Base-by-base conservation (phyloP, 2,888 invertebrate species). In the Lissocephala sabroskyi region DNA sequence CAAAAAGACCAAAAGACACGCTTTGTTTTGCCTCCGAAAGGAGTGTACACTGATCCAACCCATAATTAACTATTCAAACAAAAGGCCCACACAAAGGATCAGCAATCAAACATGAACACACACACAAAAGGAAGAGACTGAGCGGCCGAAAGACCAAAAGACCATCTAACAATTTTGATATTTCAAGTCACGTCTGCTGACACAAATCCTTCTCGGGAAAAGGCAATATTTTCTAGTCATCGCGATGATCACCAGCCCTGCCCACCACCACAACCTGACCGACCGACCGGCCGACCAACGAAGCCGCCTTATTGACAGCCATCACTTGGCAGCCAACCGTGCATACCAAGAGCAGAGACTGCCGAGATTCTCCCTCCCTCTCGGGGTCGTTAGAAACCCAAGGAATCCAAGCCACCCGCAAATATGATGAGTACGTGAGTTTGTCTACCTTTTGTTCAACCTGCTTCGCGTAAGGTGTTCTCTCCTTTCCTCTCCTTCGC, bases 61-160 rank as follows among this genome's bases (percentile, higher is more conserved):
- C 78, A 77, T 77, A 71, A 71, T 71, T 71, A 77, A 71, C 71
- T 77, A 74, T 71, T 71, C 71, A 71, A 71, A 71, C 71, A 71
- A 71, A 59, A 64, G 71, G 55, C 65, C 52, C 44, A 52, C 45
- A 74, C 77, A 71, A 68, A 71, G 71, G 71, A 77, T 64, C 75
- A 56, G 44, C 59, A 63, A 77, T 77, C 74, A 68, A 65, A 70
- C 57, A 35, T 30, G 28, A 11, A 45, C 37, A 55, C 41, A 54
- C 44, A 48, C 44, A 39, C 13, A 39, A 11, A n/a, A n/a, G n/a
- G n/a, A n/a, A n/a, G n/a, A n/a, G n/a, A n/a, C n/a, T n/a, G n/a
- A n/a, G n/a, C n/a, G n/a, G n/a, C n/a, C 11, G n/a, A 41, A 16
- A 42, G 13, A 50, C 29, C 32, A 16, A 45, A 33, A 32, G 2